Conservation (phyloP, 2,888 invertebrate genomes). For the Zelleria hepariella region DNA sequence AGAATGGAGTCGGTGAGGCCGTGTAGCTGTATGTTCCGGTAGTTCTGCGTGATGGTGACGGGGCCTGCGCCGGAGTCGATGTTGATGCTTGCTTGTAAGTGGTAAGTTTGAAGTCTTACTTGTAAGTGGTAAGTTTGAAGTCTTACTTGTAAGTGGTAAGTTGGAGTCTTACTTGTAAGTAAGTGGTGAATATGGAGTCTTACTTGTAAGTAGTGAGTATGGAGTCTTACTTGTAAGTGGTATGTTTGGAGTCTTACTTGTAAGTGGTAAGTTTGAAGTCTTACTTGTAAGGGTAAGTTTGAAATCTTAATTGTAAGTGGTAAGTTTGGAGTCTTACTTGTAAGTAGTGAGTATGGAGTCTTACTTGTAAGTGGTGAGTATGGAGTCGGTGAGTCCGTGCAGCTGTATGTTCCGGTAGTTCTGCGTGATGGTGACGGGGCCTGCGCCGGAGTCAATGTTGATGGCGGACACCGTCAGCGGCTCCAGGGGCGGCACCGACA, state of each 20-base stretch:
- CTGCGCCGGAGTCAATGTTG: constrained; percentile 71
- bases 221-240: too few relatives aligned
- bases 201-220: constrained; percentile 64
- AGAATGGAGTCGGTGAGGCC: constrained; percentile 75
- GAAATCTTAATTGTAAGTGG: constrained; percentile 72
- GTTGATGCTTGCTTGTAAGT: constrained; percentile 71
- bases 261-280: constrained; percentile 67
- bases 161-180: constrained; percentile 74
- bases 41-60: constrained; percentile 76
- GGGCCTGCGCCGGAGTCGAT: constrained; percentile 74
- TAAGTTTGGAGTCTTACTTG: too few relatives aligned
- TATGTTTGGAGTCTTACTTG: too few relatives aligned
- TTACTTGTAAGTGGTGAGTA: constrained; percentile 72
- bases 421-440: constrained; percentile 77
- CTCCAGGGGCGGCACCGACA: constrained; percentile 73
- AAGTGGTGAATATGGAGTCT: too few relatives aligned
- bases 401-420: constrained; percentile 76
- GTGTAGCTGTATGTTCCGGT: constrained; percentile 75
- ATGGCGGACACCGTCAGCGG: constrained; percentile 73
- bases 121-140: constrained; percentile 68
- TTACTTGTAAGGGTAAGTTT: too few relatives aligned
- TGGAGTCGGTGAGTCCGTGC: constrained; percentile 75
- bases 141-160: too few relatives aligned
- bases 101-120: constrained; percentile 70
- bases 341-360: constrained; percentile 67